Conservation (phyloP, 2,888 invertebrate genomes). For the Calliopum simillimum region DNA sequence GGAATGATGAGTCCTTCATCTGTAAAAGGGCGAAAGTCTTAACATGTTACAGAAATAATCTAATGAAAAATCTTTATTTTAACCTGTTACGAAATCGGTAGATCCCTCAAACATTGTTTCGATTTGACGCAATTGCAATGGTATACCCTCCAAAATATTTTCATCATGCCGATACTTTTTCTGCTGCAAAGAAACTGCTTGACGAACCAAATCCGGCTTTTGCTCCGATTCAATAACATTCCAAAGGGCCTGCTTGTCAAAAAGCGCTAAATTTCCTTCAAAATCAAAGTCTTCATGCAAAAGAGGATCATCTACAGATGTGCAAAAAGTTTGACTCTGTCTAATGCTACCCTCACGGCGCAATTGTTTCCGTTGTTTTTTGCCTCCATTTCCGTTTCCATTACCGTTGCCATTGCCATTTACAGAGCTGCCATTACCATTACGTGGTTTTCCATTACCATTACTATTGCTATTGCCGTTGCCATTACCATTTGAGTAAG, state of each 20-base stretch:
- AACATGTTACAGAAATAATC: not conserved
- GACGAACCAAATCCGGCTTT: slow-evolving; percentile 73
- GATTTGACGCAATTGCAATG: slow-evolving; percentile 77
- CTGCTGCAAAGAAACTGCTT: slow-evolving; percentile 51
- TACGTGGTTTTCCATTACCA: slow-evolving; percentile 30
- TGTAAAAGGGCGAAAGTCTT: slow-evolving; percentile 27
- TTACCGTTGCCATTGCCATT: slow-evolving; percentile 42
- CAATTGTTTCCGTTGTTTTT: slow-evolving; percentile 54
- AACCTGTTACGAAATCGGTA: slow-evolving; percentile 64
- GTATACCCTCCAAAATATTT: slow-evolving; percentile 79
- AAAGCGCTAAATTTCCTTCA: slow-evolving; percentile 91
- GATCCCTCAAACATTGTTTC: slow-evolving; percentile 68
- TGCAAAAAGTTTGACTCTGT: slow-evolving; percentile 63
- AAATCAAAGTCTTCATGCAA: slow-evolving; percentile 86
- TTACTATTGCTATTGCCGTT: slow-evolving; percentile 45
- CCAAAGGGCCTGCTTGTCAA: slow-evolving; percentile 87
- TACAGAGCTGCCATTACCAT: slow-evolving; percentile 28
- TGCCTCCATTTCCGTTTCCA: slow-evolving; percentile 43
- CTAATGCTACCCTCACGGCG: slow-evolving; percentile 60
- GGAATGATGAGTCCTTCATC: slow-evolving; percentile 88
- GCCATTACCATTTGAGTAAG: slow-evolving; percentile 34
- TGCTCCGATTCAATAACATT: slow-evolving; percentile 74
- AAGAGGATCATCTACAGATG: slow-evolving; percentile 64
- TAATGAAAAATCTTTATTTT: not conserved
- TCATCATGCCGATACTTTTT: slow-evolving; percentile 84